Percentiles rank a stretch among this genome's conserved stretches.
Conservation (phyloP, 1,140 invertebrate genomes). For the Drosophila kikkawai region DNA sequence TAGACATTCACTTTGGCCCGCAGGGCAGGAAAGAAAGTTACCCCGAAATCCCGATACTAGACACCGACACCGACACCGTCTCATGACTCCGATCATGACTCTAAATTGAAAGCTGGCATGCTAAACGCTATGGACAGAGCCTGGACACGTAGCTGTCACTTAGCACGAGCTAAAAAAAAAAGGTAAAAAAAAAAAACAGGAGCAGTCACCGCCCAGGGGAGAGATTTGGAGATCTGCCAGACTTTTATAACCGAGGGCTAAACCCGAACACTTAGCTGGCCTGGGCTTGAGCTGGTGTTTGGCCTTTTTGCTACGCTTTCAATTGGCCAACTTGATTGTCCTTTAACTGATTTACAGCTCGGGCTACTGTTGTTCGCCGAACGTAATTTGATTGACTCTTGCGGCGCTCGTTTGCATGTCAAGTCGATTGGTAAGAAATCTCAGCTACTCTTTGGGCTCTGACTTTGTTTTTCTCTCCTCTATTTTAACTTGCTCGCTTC, state of each 20-base stretch:
- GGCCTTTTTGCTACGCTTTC: conserved; percentile 54
- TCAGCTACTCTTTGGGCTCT: conserved; percentile 8
- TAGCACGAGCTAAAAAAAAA: conserved; percentile 26
- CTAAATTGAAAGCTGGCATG: conserved; percentile 77
- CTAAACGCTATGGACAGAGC: conserved; percentile 55
- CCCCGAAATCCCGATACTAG: conserved; percentile 36
- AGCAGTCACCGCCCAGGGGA: conserved; percentile 30
- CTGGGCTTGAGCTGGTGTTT: background rate
- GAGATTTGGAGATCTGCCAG: conserved; percentile 30
- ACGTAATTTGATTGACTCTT: conserved; percentile 78
- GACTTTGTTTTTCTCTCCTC: conserved; percentile 7
- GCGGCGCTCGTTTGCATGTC: conserved; percentile 75
- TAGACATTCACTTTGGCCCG: conserved; percentile 74
- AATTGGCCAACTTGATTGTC: conserved; percentile 74
- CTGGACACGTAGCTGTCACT: conserved; percentile 47
- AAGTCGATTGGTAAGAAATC: conserved; percentile 43
- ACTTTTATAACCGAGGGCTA: conserved; percentile 39
- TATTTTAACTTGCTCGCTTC: conserved; percentile 29
- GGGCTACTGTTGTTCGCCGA: conserved; percentile 44
- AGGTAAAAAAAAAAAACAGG: conserved; percentile 18
- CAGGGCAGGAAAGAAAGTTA: conserved; percentile 72
- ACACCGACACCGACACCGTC: conserved; percentile 8
- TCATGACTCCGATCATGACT: conserved; percentile 49
- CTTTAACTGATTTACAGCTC: conserved; percentile 77
- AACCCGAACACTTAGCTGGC: conserved; percentile 20